Conservation (phyloP, 2,888 invertebrate genomes). For the Drosophila picticornis region DNA sequence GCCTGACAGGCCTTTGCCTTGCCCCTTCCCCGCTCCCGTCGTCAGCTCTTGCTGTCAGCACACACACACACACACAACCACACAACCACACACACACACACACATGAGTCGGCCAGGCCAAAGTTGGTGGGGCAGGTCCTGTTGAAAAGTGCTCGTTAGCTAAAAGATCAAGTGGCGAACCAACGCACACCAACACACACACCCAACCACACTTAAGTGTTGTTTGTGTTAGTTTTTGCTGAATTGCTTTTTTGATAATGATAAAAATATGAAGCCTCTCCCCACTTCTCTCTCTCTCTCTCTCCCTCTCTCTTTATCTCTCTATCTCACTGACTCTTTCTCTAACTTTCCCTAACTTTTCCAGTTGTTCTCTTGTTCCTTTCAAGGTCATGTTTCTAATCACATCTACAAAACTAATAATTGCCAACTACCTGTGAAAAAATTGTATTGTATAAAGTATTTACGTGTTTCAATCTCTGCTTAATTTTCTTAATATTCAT, state of each 20-base stretch:
- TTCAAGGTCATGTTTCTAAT: slow-evolving; percentile 17
- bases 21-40: not conserved
- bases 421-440: not conserved
- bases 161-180: slow-evolving; percentile 75
- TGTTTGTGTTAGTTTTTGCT: slow-evolving; percentile 79
- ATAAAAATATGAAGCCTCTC: slow-evolving; percentile 52
- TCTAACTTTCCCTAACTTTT: slow-evolving; percentile 6
- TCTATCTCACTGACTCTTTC: too few relatives aligned
- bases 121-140: slow-evolving; percentile 44
- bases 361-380: slow-evolving; percentile 24
- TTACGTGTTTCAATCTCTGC: not conserved
- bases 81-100: slow-evolving; percentile 5
- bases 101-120: slow-evolving; percentile 6
- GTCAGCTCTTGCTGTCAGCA: slow-evolving; percentile 16
- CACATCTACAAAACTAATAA: not conserved
- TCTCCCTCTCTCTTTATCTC: not conserved
- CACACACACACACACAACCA: slow-evolving; percentile 16
- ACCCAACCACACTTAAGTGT: slow-evolving; percentile 72
- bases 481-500: too few relatives aligned
- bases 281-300: not conserved
- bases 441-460: too few relatives aligned
- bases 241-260: slow-evolving; percentile 71
- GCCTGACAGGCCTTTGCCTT: slow-evolving; percentile 37
- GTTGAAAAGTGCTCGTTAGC: slow-evolving; percentile 80
- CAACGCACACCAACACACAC: slow-evolving; percentile 28